Evolutionary conservation across 2,888 invertebrate genomes (phyloP), one percentile per base, ranked within the genome.

Genomic region (Nipponacmea schrenckii): DNA sequence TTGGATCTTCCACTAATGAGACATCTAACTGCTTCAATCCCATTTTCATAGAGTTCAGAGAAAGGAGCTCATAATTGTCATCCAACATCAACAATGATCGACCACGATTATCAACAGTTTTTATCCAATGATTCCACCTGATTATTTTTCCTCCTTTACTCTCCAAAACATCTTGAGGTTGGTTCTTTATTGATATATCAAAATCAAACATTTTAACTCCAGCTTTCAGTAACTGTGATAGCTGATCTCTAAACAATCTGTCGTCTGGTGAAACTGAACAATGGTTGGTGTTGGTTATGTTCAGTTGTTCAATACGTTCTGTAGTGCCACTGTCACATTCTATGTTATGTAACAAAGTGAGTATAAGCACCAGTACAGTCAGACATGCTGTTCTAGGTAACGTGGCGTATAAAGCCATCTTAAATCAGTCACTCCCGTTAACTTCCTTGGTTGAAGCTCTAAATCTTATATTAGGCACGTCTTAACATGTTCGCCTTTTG

Each of bases 31-130:
- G 67, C 4, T 75, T 74, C 8, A 83, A 80, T 8, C 85, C 85
- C 14, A 84, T 78, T 63, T 78, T 77, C 26, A 87, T 74, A 24
- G 83, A 78, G 1, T 74, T 62, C 27, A 86, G 69, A 0, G 85
- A 85, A 39, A 84, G 73, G 1, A 83, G 69, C 48, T 82, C 83
- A 70, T 83, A 86, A 71, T 84, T 81, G 20, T 84, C 82, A 24
- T 82, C 76, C 64, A 86, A 76, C 31, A 84, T 78, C 64, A 87
- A 69, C 44, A 87, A 75, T 12, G 81, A 81, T 17, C 79, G 74
- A 1, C 85, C 86, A 62, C 85, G 85, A 3, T 75, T 73, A 17
- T 81, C 77, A 3, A 78, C 76, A 8, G 81, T 78, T 7, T 83
- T 77, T 15, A 77, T 76, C 85, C 86, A 86, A n/a, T 46, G 24